Conservation (phyloP, 2,113 vertebrate genomes). For the Sarotherodon lohbergeri region DNA sequence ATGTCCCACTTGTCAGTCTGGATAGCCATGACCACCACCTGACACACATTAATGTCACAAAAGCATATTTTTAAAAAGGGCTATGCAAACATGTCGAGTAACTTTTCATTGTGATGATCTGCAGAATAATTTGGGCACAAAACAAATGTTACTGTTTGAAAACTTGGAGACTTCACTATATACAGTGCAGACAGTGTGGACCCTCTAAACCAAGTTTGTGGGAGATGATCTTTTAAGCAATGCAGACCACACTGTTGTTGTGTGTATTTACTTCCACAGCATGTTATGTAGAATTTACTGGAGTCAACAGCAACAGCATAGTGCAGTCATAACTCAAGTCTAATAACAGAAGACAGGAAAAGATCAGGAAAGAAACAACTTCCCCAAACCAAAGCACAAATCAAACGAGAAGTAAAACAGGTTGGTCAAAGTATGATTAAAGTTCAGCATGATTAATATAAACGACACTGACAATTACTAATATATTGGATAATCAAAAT, state of each 20-base stretch:
- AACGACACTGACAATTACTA: background rate
- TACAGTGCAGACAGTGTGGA: background rate
- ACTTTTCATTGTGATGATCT: background rate
- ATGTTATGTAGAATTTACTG: background rate
- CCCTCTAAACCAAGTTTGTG: background rate
- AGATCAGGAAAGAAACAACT: background rate
- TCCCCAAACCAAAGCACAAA: background rate
- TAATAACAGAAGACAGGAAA: background rate
- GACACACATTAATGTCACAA: too few species aligned
- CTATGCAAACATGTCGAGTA: background rate
- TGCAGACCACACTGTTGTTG: background rate
- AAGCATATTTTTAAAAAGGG: background rate
- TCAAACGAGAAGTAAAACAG: background rate
- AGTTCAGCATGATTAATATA: background rate
- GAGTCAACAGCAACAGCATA: too few species aligned
- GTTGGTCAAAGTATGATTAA: background rate
- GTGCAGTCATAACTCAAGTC: background rate
- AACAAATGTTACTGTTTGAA: background rate
- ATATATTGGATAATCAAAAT: too few species aligned
- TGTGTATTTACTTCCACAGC: accelerated
- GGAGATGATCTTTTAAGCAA: background rate
- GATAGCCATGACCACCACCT: background rate
- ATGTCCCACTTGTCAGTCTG: background rate
- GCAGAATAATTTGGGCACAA: background rate
- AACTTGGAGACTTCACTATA: background rate